phyloP scores from a whole-genome alignment of 2,113 vertebrate species.

The Ctenomys sociabilis region DNA sequence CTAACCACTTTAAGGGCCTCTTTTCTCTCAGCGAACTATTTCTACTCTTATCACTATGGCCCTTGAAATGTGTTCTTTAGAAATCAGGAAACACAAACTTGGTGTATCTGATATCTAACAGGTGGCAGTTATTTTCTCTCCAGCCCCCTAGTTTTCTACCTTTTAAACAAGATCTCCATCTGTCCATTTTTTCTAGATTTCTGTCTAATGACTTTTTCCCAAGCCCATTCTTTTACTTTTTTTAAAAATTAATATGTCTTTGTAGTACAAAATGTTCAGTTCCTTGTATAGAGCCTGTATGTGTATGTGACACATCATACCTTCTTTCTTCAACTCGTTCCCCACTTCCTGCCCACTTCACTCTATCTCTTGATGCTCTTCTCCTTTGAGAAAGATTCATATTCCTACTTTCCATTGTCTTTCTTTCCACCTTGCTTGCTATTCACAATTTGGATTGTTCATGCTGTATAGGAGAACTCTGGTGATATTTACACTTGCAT shows the following conservation, averaged over 20 bases:
- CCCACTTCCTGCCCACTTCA: not conserved
- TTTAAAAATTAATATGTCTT: not conserved
- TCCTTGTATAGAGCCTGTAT: not conserved
- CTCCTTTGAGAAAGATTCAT: not conserved
- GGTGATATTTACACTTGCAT: not conserved
- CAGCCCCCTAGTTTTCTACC: not conserved
- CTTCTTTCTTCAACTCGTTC: not conserved
- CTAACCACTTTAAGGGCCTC: not conserved
- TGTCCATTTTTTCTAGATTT: not conserved
- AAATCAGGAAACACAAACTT: not conserved
- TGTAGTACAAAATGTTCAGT: not conserved
- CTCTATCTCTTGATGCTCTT: not conserved
- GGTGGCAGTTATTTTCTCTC: not conserved
- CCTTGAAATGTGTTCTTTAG: not conserved
- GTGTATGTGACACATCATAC: not conserved
- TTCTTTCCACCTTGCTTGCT: not conserved
- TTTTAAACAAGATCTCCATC: not conserved
- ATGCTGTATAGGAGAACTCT: no score
- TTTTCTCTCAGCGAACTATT: not conserved
- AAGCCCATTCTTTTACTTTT: not conserved
- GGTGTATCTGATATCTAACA: not conserved
- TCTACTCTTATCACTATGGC: not conserved
- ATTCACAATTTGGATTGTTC: not conserved
- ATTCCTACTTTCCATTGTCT: not conserved
- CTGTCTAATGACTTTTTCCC: not conserved